Evolutionary conservation across 2,888 invertebrate genomes (phyloP), one percentile per base, ranked within the genome.

Genomic region (Drosophila prolongata): DNA sequence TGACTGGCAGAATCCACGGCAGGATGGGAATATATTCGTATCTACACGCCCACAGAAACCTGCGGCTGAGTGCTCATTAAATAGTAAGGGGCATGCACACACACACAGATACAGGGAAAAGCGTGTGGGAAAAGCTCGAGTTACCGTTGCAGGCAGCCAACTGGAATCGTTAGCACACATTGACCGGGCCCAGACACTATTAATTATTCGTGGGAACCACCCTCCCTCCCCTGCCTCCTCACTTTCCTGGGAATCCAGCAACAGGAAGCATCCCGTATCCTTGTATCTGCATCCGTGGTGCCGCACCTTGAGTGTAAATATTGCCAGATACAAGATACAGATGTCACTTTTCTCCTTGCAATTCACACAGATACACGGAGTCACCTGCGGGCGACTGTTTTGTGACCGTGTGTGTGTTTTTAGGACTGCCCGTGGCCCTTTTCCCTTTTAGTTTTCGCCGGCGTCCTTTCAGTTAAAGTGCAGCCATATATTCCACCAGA

Each of bases 31-130:
- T 24, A 54, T 42, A 42, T 42, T 58, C 43, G 44, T 35, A 35
- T 59, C 60, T 42, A 44, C 54, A 50, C 61, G 70, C 54, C 55
- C 70, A 61, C 64, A 56, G 50, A 64, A 53, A 53, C 44, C 69
- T 70, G 65, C 50, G 60, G 55, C 67, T 69, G 67, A 65, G 77
- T 66, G 65, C 60, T 81, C 78, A 84, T 78, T 79, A 78, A 79
- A 79, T 81, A 82, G 81, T 81, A 79, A 75, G 55, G 53, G 75
- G 40, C 47, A 62, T 49, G 57, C 55, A 35, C 57, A 66, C 50
- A 66, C 50, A 73, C 47, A 73, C 47, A 75, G 43, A 67, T 10
- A 43, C 46, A 11, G 0, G 9, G 19, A 44, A 46, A 34, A 47
- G 61, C 47, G 60, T 59, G 47, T 49, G 59, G 62, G 35, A 60